Conservation (phyloP, 2,888 invertebrate species). For the Cantharis rufa region DNA sequence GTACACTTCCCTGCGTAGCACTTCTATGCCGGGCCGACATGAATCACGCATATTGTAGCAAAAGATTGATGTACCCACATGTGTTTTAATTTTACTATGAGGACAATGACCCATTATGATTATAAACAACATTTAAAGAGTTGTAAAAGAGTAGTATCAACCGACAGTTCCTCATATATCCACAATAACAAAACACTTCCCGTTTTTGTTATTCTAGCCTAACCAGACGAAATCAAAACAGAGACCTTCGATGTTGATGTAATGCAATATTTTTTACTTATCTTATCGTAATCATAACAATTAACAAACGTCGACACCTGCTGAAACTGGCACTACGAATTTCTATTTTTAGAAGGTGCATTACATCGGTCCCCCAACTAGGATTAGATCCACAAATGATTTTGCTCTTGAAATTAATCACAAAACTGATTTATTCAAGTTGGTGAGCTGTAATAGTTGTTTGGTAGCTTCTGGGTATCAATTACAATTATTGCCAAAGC, state of each 20-base stretch:
- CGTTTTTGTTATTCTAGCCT: neutral
- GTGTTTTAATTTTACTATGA: constrained; percentile 12
- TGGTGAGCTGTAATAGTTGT: neutral
- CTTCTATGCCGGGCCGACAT: neutral
- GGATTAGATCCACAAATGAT: neutral
- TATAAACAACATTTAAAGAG: constrained; percentile 4
- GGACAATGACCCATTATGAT: constrained; percentile 9
- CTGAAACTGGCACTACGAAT: too few species aligned
- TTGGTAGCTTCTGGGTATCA: neutral
- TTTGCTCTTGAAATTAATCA: neutral
- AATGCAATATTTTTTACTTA: neutral
- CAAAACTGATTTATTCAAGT: neutral
- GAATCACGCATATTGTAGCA: neutral
- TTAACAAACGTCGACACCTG: neutral
- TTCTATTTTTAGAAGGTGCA: too few species aligned
- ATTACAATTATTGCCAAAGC: neutral
- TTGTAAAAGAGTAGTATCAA: neutral
- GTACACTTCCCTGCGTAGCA: too few species aligned
- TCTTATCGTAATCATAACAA: neutral
- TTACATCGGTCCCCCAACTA: too few species aligned
- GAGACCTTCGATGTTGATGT: too few species aligned
- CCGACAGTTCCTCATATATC: neutral
- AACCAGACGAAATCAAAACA: neutral
- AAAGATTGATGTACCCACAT: constrained; percentile 5
- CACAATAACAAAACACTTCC: neutral